Percentiles rank a stretch among this genome's conserved stretches.
Evolutionary conservation across 1,140 invertebrate genomes (phyloP).

Genomic region (Acromyrmex echinatior): DNA sequence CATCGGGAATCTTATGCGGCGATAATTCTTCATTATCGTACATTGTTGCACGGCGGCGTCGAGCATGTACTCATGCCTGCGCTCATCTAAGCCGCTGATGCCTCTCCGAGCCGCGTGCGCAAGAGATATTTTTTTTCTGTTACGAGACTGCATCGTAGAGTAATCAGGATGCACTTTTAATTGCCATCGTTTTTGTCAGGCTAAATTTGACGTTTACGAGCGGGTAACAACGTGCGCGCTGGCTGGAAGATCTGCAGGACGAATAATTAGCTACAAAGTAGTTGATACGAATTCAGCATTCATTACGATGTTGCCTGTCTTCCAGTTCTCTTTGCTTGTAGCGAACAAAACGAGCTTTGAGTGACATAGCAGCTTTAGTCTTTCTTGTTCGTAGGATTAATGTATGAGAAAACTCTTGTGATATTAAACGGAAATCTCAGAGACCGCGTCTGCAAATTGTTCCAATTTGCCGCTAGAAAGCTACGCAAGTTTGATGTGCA

Average conservation of each 20-base stretch:
- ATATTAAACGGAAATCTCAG: slow-evolving; percentile 8
- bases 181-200: slow-evolving; percentile 75
- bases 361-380: slow-evolving; percentile 32
- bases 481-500: no score
- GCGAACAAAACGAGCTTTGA: slow-evolving; percentile 46
- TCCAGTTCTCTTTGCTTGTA: slow-evolving; percentile 27
- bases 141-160: slow-evolving; percentile 53
- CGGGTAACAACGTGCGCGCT: not conserved
- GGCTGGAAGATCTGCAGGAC: not conserved
- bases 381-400: slow-evolving; percentile 38
- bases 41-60: slow-evolving; percentile 82
- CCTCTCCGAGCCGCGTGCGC: not conserved
- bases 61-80: slow-evolving; percentile 6
- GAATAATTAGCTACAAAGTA: slow-evolving; percentile 72
- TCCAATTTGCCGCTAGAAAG: not conserved
- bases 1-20: slow-evolving; percentile 81
- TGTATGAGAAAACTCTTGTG: slow-evolving; percentile 14
- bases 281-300: slow-evolving; percentile 66
- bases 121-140: slow-evolving; percentile 60
- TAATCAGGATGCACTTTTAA: slow-evolving; percentile 82
- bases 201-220: slow-evolving; percentile 76
- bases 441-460: not conserved
- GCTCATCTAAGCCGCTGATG: slow-evolving; percentile 68
- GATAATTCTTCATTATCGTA: slow-evolving; percentile 87
- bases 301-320: slow-evolving; percentile 30